phyloP scores from a whole-genome alignment of 2,888 invertebrate genomes.

The Sesia bembeciformis region DNA sequence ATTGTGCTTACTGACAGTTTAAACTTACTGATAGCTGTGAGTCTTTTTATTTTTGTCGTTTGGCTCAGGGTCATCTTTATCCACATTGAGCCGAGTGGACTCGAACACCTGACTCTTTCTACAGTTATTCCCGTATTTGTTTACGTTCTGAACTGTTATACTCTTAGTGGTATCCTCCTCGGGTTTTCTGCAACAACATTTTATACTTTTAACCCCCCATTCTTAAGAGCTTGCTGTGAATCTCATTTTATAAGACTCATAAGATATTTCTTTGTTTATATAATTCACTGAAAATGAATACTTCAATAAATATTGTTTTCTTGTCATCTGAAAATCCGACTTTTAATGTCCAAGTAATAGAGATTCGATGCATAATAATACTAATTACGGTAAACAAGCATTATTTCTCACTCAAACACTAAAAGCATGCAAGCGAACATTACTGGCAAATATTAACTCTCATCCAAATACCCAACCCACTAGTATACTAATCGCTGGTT shows the following conservation, averaged over 20 bases:
- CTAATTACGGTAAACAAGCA: not conserved
- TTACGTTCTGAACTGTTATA: constrained; percentile 60
- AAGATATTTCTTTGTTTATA: no score
- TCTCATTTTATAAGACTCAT: no score
- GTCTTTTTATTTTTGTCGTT: constrained; percentile 77
- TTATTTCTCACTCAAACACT: constrained; percentile 2
- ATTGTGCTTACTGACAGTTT: constrained; percentile 9
- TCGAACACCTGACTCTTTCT: constrained; percentile 81
- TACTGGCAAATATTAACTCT: not conserved
- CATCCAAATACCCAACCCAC: not conserved
- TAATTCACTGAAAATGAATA: no score
- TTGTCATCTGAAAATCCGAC: no score
- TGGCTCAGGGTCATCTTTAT: constrained; percentile 83
- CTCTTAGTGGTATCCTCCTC: constrained; percentile 65
- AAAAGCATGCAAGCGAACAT: constrained; percentile 5
- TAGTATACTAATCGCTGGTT: not conserved
- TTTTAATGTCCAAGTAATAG: no score
- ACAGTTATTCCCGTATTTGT: constrained; percentile 60
- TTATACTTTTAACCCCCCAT: constrained; percentile 4
- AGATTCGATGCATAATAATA: no score
- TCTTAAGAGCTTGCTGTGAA: not conserved
- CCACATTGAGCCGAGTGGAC: constrained; percentile 80
- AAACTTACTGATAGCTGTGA: constrained; percentile 60
- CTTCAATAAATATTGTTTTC: no score
- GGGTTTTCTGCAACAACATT: constrained; percentile 62